Base-by-base conservation (phyloP, 2,113 vertebrate genomes). In the Murina feae region DNA sequence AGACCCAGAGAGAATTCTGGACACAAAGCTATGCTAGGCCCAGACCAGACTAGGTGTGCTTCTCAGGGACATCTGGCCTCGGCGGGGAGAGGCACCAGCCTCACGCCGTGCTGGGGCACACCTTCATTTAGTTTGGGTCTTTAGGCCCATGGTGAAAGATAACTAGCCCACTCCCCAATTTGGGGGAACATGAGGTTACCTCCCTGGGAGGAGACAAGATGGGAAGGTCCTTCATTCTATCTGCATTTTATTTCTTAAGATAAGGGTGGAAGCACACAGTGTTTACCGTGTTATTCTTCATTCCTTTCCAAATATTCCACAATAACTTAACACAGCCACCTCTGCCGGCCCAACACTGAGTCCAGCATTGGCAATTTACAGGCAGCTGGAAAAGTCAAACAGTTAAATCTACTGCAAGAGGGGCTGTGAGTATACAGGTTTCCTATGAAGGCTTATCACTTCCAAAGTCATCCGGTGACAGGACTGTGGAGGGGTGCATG, bases 301-400 rank as follows among this genome's bases (percentile, higher is more conserved):
- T 23, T 44, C 32, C 51, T 63, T 32, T 21, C 18, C 75, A 37
- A 86, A 42, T 11, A 55, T 30, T 47, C 51, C 42, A 3, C 47
- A 28, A 0, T 49, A 37, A 69, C 28, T 47, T n/a, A 78, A 84
- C 5, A 49, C 32, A 69, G 25, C 44, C 75, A 51, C 47, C 39
- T 78, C 23, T 51, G 20, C 30, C 10, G 9, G 51, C 60, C 69
- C 44, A 7, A 5, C 2, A 1, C 1, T 49, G n/a, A 5, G 17
- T 17, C 18, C 25, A 5, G 16, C 17, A 7, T 3, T 49, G 39
- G 37, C 21, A 28, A 78, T 5, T 35, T 60, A 20, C 0, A 0
- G 20, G 39, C n/a, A 74, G 28, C 47, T n/a, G 18, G 10, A 13
- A 65, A 44, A 71, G 20, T 32, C 13, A 37, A 32, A 78, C 35